Base-by-base conservation (phyloP, 2,797 vertebrate genomes). In the Enteromius viviparus region DNA sequence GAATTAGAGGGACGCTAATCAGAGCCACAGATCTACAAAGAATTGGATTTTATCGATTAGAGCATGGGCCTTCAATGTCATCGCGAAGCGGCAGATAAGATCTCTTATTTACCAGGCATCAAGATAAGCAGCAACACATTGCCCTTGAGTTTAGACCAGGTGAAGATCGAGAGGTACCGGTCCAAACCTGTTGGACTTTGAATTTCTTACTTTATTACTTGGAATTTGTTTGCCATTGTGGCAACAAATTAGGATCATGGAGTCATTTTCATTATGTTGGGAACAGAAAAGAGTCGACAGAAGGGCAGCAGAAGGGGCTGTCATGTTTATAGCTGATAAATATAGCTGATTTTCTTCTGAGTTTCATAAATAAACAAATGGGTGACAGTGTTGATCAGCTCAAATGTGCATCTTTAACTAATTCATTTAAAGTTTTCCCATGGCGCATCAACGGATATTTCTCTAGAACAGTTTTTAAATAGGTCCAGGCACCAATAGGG, bases 11-110 rank as follows among this genome's bases (percentile, higher is more conserved):
- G 81, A 71, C 19, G 89, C 89, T 94, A 93, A 95, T 95, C 94
- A 90, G 88, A 88, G 82, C 65, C 80, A 83, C 81, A 90, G 92
- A 95, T 95, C 93, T 93, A 91, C 90, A 90, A 92, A 90, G 91
- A 93, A 95, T 92, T 92, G 92, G 89, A 91, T 89, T 92, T 88
- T 93, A 95, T 94, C 92, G 94, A 95, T 95, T 92, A 92, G 93
- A 90, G 93, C 93, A 91, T 81, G 84, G 89, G 89, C 86, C 91
- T 88, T 94, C 92, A 91, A 91, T 94, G 93, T 91, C 91, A 91
- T 87, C 77, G 85, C 83, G 86, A 90, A 88, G 88, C 86, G 77
- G 62, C 83, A 85, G 94, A 95, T 95, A 95, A 87, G 85, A 94
- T 95, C 93, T 94, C 90, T 94, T 94, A 94, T 94, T 95, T 94